Conservation (phyloP, 2,797 vertebrate genomes). For the Pristis pectinata region DNA sequence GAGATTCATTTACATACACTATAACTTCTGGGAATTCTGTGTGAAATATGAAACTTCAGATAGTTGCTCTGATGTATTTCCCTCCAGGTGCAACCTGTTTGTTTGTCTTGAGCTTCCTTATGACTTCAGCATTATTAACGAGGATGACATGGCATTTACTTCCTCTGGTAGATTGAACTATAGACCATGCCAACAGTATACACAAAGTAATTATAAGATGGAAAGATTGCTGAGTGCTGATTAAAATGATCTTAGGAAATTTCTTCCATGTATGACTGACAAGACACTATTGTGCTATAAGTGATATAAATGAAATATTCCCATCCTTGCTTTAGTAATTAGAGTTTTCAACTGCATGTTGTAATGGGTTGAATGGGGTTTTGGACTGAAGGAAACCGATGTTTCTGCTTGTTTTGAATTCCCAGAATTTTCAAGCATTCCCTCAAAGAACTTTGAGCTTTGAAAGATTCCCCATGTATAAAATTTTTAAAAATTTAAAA, state of each 20-base stretch:
- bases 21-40: background rate
- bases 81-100: background rate
- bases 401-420: background rate
- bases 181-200: background rate
- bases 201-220: constrained; percentile 9
- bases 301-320: background rate
- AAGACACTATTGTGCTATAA: background rate
- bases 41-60: background rate
- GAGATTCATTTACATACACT: background rate
- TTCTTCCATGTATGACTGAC: background rate
- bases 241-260: background rate
- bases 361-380: background rate
- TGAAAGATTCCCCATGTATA: background rate
- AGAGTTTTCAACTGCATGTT: background rate
- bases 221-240: background rate
- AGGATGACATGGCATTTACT: background rate
- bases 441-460: background rate
- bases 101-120: constrained; percentile 12
- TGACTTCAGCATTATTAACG: background rate
- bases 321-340: background rate
- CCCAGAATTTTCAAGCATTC: too few relatives aligned
- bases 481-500: too few relatives aligned
- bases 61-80: background rate
- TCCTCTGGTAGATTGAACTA: background rate
- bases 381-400: background rate